These are phyloP conservation scores for Cottoperca gobio DNA, from an alignment of 2,797 vertebrate genomes.

Conservation along the genomic window DNA sequence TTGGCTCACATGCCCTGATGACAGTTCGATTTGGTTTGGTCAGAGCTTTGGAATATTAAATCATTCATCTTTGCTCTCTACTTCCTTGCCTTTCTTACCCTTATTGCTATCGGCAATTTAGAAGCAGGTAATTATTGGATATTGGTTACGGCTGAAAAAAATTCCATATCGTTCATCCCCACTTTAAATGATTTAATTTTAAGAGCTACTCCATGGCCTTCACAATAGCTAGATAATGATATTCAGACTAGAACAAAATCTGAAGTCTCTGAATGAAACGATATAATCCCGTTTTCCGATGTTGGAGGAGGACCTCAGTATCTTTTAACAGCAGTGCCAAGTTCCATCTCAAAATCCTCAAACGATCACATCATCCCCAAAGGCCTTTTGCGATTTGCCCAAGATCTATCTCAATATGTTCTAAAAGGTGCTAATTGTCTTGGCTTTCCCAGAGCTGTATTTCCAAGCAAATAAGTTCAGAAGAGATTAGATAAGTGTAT, in stretches of 20 bases:
- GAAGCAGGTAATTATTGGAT: too few relatives aligned
- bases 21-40: too few relatives aligned
- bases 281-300: constrained; percentile 39
- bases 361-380: constrained; percentile 59
- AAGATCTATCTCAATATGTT: constrained; percentile 57
- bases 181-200: not conserved
- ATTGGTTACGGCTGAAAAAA: too few relatives aligned
- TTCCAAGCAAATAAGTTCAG: constrained; percentile 61
- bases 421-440: constrained; percentile 69
- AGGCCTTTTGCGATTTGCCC: constrained; percentile 56
- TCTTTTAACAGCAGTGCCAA: constrained; percentile 40
- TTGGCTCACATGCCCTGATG: too few relatives aligned
- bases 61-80: too few relatives aligned
- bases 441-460: constrained; percentile 55
- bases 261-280: constrained; percentile 35
- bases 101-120: too few relatives aligned
- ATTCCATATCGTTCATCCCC: too few relatives aligned
- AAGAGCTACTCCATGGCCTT: constrained; percentile 21
- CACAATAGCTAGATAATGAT: constrained; percentile 22
- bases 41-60: too few relatives aligned
- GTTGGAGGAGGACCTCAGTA: constrained; percentile 18
- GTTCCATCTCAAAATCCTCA: constrained; percentile 47
- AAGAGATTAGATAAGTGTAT: constrained; percentile 73
- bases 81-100: too few relatives aligned
- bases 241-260: constrained; percentile 30